Base-by-base conservation (phyloP, 1,140 invertebrate species). In the Maniola jurtina region DNA sequence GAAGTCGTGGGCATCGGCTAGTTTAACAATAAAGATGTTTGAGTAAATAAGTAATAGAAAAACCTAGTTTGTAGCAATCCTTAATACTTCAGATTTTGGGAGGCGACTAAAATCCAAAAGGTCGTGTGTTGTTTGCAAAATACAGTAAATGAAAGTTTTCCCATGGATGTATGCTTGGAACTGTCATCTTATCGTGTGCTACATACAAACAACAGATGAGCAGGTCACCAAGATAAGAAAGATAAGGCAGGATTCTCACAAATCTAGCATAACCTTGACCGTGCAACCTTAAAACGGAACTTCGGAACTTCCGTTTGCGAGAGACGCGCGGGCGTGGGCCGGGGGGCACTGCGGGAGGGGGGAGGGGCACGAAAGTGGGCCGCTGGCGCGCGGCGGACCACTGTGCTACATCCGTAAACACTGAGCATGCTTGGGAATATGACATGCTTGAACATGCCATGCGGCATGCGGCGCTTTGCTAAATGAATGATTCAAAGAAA, bases 351-450 rank as follows among this genome's bases (percentile, higher is more conserved):
- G 63, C 25, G 63, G 36, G 66, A 64, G 58, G 42, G 64, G 59
- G 71, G 70, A 34, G 50, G 14, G 16, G 25, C 35, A 55, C 70
- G 70, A 69, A 83, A 83, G 81, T 81, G 72, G 76, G 79, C 64
- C 72, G 76, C 66, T 74, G 65, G 67, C 71, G 62, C 76, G 57
- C 66, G 50, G 47, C 62, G 65, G 54, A 66, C 62, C 52, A 61
- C 50, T 67, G 79, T 68, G 66, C 80, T 64, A 79, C 80, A 86
- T 86, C 83, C 81, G 83, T 72, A 71, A 80, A 74, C 73, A 76
- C 58, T 38, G 55, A 25, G 57, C 38, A 25, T 45, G 40, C 48
- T 25, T n/a, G 42, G 13, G 42, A 38, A 38, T 38, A 38, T 38
- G 13, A 11, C 42, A 45, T 45, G 42, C 42, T 6, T 11, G 9